phyloP scores from a whole-genome alignment of 2,113 vertebrate genomes.

The Orientallactaga bullata region DNA sequence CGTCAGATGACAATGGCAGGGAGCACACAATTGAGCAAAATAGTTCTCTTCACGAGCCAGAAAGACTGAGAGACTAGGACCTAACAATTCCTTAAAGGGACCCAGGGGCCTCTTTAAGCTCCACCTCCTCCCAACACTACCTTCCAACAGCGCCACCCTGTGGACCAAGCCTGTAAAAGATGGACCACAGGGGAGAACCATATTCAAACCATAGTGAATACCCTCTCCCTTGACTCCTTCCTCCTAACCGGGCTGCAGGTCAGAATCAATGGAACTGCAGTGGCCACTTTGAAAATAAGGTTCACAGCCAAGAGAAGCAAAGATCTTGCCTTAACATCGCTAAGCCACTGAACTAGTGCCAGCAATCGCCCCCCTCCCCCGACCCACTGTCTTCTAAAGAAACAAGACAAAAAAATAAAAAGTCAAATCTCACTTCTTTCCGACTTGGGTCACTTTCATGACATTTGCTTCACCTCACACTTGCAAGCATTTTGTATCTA shows the following conservation, averaged over 20 bases:
- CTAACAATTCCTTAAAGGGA: background rate
- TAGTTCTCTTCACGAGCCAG: background rate
- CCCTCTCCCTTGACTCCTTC: background rate
- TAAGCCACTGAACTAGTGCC: background rate
- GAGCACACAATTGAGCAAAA: background rate
- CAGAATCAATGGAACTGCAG: background rate
- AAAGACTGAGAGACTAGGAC: background rate
- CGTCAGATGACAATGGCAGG: background rate
- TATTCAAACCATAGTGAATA: background rate
- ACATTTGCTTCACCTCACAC: background rate
- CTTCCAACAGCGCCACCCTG: background rate
- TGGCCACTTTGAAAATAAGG: background rate
- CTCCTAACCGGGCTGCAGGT: background rate
- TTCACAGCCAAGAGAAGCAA: background rate
- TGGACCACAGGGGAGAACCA: background rate
- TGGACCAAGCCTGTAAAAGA: background rate
- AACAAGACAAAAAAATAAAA: slow-evolving; percentile 40
- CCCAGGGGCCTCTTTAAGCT: background rate
- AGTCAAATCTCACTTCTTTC: background rate
- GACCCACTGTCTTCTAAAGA: background rate
- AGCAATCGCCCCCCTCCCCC: background rate
- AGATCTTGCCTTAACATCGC: background rate
- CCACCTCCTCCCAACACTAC: background rate
- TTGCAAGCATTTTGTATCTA: background rate
- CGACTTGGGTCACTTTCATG: background rate